Conservation (phyloP, 1,140 invertebrate genomes). For the Rhagoletis pomonella region DNA sequence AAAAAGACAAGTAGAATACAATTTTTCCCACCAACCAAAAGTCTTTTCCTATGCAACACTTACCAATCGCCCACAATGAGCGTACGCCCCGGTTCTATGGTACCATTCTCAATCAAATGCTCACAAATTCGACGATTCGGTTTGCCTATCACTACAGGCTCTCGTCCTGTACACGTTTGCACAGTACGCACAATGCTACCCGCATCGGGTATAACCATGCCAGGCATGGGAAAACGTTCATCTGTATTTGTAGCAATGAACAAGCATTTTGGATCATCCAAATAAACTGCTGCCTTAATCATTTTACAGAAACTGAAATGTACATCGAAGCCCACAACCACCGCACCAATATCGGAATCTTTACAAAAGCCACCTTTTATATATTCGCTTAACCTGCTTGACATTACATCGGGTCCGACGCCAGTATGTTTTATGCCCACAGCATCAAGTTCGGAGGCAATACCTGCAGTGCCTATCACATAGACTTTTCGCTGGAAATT, state of each 20-base stretch:
- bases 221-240: slow-evolving; percentile 82
- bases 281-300: slow-evolving; percentile 91
- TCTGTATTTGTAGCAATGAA: slow-evolving; percentile 97
- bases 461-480: slow-evolving; percentile 87
- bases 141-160: slow-evolving; percentile 92
- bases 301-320: slow-evolving; percentile 94
- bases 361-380: slow-evolving; percentile 75
- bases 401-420: slow-evolving; percentile 77
- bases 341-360: slow-evolving; percentile 90
- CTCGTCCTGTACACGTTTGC: slow-evolving; percentile 85
- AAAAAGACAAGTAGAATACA: background rate
- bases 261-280: slow-evolving; percentile 83
- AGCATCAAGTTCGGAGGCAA: slow-evolving; percentile 86
- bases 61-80: slow-evolving; percentile 96
- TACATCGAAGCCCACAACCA: slow-evolving; percentile 94
- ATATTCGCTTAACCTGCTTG: slow-evolving; percentile 67
- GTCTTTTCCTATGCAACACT: slow-evolving; percentile 52
- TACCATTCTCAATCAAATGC: slow-evolving; percentile 74
- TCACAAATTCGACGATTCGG: slow-evolving; percentile 74
- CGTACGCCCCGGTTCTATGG: slow-evolving; percentile 84
- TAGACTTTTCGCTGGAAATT: slow-evolving; percentile 90
- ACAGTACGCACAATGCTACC: slow-evolving; percentile 91
- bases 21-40: background rate
- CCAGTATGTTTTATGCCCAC: slow-evolving; percentile 85
- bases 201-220: slow-evolving; percentile 81